Conservation (phyloP, 2,113 vertebrate species). For the zebrafish (Danio rerio) region GRCz12tu NC_133179.1:22964501-22965000, state of each 20-base stretch:
- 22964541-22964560: not conserved
- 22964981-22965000: not conserved
- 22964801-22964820: not conserved
- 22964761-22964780: not conserved
- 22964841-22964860: too few species aligned
- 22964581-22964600: not conserved
- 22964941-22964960: not conserved
- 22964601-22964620: not conserved
- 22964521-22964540: not conserved
- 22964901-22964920: not conserved
- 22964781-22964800: not conserved
- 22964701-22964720: not conserved
- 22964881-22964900: not conserved
- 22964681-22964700: not conserved
- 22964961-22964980: not conserved
- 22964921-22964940: not conserved
- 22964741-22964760: not conserved
- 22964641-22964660: not conserved
- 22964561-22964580: not conserved
- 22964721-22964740: not conserved
- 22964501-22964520: not conserved
- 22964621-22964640: not conserved
- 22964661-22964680: too few species aligned
- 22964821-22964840: not conserved
- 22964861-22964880: not conserved